Evolutionary conservation across 2,888 invertebrate genomes (phyloP).

Genomic region (Acrobasis suavella): DNA sequence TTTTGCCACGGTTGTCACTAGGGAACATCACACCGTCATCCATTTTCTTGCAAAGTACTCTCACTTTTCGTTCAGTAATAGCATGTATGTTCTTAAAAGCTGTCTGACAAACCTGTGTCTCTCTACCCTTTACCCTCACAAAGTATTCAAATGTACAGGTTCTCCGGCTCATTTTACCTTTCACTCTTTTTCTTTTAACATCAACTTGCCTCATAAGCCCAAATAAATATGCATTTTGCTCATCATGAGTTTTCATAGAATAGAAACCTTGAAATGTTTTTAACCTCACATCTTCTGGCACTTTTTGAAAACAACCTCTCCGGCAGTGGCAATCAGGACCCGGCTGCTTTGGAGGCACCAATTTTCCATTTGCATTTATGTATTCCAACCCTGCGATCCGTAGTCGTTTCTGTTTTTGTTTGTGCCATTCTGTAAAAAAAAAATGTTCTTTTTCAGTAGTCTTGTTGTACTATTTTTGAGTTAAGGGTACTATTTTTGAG

Average conservation of each 20-base stretch:
- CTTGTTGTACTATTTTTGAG: no score
- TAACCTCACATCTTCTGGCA: constrained; percentile 73
- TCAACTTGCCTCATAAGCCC: constrained; percentile 82
- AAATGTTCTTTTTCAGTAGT: constrained; percentile 6
- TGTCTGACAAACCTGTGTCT: constrained; percentile 82
- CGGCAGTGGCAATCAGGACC: constrained; percentile 81
- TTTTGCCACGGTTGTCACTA: constrained; percentile 80
- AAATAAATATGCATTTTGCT: constrained; percentile 83
- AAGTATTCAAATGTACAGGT: constrained; percentile 83
- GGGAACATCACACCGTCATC: constrained; percentile 83
- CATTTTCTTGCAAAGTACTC: constrained; percentile 82
- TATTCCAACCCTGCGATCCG: constrained; percentile 81
- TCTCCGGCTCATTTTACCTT: constrained; percentile 71
- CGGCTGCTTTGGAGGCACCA: constrained; percentile 79
- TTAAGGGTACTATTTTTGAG: no score
- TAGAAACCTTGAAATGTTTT: constrained; percentile 82
- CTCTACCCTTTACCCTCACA: constrained; percentile 78
- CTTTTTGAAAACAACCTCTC: constrained; percentile 76
- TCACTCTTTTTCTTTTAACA: constrained; percentile 80
- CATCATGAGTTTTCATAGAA: constrained; percentile 81
- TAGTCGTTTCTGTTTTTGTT: constrained; percentile 81
- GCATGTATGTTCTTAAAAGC: constrained; percentile 83
- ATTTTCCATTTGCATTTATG: constrained; percentile 81
- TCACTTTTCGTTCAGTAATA: constrained; percentile 80
- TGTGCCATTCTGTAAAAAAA: constrained; percentile 81